Conservation (phyloP, 2,797 vertebrate species). For the Danio aesculapii region DNA sequence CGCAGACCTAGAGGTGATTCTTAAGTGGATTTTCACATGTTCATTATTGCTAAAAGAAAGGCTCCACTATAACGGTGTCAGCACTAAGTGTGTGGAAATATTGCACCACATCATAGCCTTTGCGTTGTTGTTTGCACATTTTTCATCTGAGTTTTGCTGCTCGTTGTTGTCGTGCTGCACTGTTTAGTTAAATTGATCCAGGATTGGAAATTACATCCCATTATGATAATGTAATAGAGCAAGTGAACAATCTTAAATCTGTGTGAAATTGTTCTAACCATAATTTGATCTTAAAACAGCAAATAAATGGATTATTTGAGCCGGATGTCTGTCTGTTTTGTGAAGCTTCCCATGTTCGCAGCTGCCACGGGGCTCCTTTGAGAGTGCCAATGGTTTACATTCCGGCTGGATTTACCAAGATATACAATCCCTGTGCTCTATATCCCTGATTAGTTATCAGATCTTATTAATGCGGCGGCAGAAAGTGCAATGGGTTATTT, state of each 20-base stretch:
- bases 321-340: constrained; percentile 63
- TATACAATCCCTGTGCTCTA: constrained; percentile 74
- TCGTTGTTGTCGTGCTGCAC: not conserved
- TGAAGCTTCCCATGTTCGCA: constrained; percentile 69
- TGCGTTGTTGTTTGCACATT: constrained; percentile 1
- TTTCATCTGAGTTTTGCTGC: constrained; percentile 1
- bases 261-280: constrained; percentile 80
- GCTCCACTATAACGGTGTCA: constrained; percentile 20
- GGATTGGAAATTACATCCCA: constrained; percentile 74
- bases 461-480: constrained; percentile 74
- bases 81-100: constrained; percentile 19
- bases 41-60: constrained; percentile 32
- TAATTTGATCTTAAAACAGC: constrained; percentile 86
- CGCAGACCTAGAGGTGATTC: constrained; percentile 26
- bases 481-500: constrained; percentile 70
- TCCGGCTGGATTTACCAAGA: constrained; percentile 78
- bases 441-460: constrained; percentile 75
- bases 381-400: constrained; percentile 74
- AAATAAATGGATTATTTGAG: constrained; percentile 66
- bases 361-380: constrained; percentile 74
- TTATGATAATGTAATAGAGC: constrained; percentile 77
- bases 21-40: constrained; percentile 41
- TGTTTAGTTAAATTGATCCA: not conserved
- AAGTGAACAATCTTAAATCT: constrained; percentile 77
- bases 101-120: constrained; percentile 15